Conservation (phyloP, 2,797 vertebrate species). For the Paramormyrops hopkinsi region DNA sequence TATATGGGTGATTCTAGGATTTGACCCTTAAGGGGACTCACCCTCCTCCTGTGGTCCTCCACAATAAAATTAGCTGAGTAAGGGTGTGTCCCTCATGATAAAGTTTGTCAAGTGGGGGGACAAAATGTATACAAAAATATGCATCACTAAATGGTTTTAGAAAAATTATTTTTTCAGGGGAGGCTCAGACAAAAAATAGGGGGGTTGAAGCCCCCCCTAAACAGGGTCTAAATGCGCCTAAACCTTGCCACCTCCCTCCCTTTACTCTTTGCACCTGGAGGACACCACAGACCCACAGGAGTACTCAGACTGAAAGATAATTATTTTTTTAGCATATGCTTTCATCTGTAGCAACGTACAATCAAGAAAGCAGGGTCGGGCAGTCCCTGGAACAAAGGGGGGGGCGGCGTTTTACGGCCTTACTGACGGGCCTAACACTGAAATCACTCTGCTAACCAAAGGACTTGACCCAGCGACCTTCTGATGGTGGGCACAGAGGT, state of each 20-base stretch:
- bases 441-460: not conserved
- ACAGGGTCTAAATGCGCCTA: not conserved
- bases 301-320: not conserved
- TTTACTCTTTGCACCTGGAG: too few species aligned
- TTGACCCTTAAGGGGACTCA: not conserved
- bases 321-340: not conserved
- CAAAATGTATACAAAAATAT: not conserved
- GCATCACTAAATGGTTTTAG: not conserved
- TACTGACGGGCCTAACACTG: not conserved
- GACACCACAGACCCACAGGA: not conserved
- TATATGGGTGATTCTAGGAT: not conserved
- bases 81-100: not conserved
- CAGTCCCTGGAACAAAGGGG: not conserved
- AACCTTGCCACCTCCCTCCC: not conserved
- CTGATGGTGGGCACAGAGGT: not conserved
- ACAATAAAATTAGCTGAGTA: not conserved
- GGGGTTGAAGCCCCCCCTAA: not conserved
- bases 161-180: not conserved
- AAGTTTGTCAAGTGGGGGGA: not conserved
- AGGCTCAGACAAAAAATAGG: not conserved
- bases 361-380: not conserved
- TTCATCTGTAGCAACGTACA: not conserved
- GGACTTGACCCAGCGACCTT: not conserved
- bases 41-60: not conserved
- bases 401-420: not conserved